Conservation (phyloP, 2,797 vertebrate species). For the Manis javanica region DNA sequence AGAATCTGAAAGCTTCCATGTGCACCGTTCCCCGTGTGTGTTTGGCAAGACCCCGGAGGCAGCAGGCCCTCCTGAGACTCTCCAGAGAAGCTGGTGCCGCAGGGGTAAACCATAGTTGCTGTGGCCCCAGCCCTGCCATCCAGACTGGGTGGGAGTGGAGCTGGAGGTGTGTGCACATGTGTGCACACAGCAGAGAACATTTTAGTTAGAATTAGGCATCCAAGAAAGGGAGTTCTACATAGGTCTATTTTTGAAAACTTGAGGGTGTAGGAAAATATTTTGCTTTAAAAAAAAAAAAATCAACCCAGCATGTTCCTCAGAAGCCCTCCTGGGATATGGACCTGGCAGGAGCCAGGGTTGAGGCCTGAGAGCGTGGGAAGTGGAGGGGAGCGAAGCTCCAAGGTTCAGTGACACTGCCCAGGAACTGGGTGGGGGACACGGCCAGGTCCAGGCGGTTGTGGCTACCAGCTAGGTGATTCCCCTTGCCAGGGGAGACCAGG, state of each 20-base stretch:
- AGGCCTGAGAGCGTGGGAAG: not conserved
- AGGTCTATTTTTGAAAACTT: not conserved
- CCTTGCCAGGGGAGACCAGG: not conserved
- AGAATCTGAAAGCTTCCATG: not conserved
- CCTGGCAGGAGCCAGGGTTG: not conserved
- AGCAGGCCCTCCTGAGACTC: not conserved
- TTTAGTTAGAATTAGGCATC: not conserved
- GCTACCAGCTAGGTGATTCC: not conserved
- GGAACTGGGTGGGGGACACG: not conserved
- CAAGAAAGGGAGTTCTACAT: not conserved
- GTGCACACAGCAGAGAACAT: not conserved
- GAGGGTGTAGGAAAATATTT: not conserved
- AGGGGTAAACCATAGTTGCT: not conserved
- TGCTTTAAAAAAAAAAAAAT: not conserved
- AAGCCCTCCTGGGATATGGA: not conserved
- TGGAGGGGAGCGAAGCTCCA: not conserved
- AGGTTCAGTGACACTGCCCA: not conserved
- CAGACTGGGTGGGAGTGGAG: not conserved
- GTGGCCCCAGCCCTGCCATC: not conserved
- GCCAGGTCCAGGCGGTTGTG: not conserved
- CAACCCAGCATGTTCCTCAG: not conserved
- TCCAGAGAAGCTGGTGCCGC: not conserved
- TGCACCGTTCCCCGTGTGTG: fast-evolving
- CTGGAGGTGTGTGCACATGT: not conserved
- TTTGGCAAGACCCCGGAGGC: not conserved